These are phyloP conservation scores for Halcyon leucocephala DNA, from an alignment of 2,797 vertebrate species.

Conservation along the genomic window DNA sequence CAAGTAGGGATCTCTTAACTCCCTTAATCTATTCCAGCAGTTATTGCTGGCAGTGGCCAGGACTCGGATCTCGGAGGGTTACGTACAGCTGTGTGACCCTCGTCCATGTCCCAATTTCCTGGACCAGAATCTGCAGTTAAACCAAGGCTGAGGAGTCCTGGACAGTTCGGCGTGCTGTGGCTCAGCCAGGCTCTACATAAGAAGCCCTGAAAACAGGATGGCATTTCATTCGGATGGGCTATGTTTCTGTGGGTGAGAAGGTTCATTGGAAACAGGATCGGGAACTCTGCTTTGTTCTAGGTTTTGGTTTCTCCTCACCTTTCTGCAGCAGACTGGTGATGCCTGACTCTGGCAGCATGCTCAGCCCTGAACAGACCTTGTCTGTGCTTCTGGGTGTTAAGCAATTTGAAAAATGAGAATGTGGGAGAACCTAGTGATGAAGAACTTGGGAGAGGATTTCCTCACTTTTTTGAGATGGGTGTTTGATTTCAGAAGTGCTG, in stretches of 20 bases:
- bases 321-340: background rate
- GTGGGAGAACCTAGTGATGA: background rate
- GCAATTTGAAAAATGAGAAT: background rate
- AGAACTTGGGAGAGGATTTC: background rate
- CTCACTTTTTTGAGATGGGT: background rate
- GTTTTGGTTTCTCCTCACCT: background rate
- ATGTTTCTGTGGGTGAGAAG: background rate
- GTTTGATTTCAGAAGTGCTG: background rate
- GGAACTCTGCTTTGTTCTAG: background rate
- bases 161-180: background rate
- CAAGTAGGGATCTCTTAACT: background rate
- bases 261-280: background rate
- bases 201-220: background rate
- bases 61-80: background rate
- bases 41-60: background rate
- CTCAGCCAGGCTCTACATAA: background rate
- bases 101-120: background rate
- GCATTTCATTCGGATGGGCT: background rate
- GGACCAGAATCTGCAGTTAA: background rate
- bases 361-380: background rate
- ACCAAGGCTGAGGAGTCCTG: background rate
- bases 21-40: background rate
- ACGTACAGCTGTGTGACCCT: background rate
- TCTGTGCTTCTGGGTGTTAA: background rate
- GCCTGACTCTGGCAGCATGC: background rate